A percentile compares a stretch with the other conserved stretches of the same genome.
phyloP scores from a whole-genome alignment of 2,797 vertebrate species.

The Nyctalus aviator region DNA sequence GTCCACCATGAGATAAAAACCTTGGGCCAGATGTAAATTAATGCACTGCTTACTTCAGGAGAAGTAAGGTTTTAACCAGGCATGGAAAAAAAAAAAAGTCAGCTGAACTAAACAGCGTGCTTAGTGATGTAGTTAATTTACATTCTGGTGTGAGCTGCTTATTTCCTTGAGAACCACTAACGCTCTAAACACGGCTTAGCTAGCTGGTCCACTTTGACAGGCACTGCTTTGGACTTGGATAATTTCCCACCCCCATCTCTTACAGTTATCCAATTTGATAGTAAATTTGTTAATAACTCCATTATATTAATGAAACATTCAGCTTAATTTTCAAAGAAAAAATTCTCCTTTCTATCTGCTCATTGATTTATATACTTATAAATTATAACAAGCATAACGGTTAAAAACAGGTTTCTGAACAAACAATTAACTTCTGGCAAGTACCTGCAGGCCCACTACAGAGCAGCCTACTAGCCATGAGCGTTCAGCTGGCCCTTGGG shows the following conservation, averaged over 20 bases:
- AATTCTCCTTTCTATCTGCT: conserved; percentile 17
- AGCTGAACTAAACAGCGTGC: background rate
- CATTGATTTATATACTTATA: conserved; percentile 48
- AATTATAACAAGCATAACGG: background rate
- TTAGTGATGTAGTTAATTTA: background rate
- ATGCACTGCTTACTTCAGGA: conserved; percentile 29
- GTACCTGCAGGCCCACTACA: background rate
- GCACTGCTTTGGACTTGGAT: background rate
- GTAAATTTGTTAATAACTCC: conserved; percentile 24
- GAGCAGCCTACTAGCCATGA: background rate
- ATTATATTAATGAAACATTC: background rate
- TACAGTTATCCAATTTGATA: conserved; percentile 36
- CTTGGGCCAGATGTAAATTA: conserved; percentile 42
- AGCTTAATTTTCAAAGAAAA: conserved; percentile 53
- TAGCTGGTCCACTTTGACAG: background rate
- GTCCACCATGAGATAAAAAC: conserved; percentile 9
- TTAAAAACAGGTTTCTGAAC: conserved; percentile 57
- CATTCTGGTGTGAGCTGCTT: background rate
- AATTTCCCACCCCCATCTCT: background rate
- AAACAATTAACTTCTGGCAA: conserved; percentile 14
- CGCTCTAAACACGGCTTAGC: background rate
- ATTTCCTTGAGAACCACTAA: conserved; percentile 13
- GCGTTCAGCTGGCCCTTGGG: background rate
- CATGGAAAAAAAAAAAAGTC: background rate
- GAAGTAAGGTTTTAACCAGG: background rate